Percentiles rank a stretch among this genome's conserved stretches.
phyloP scores from a whole-genome alignment of 2,888 invertebrate species.

The Hydroisotoma schaefferi region DNA sequence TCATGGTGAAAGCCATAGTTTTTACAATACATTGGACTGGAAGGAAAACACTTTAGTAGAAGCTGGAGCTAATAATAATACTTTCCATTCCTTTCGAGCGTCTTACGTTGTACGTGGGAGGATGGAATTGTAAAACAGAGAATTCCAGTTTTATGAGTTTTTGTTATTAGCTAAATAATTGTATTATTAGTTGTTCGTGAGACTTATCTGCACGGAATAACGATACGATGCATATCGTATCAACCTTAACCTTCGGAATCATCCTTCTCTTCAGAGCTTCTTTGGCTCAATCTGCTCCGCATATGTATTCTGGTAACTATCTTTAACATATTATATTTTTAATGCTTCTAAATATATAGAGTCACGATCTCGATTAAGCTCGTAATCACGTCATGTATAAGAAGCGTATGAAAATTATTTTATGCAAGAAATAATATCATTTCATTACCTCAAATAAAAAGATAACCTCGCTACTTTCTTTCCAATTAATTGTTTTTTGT shows the following conservation, averaged over 20 bases:
- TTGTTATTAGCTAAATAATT: constrained; percentile 1
- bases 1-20: too few species aligned
- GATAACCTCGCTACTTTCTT: too few species aligned
- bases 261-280: constrained; percentile 40
- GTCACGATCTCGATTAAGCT: too few species aligned
- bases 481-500: too few species aligned
- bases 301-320: constrained; percentile 30
- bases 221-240: constrained; percentile 16
- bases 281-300: constrained; percentile 37
- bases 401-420: too few species aligned
- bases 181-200: not conserved
- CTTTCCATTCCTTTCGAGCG: not conserved
- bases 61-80: not conserved
- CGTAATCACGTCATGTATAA: too few species aligned
- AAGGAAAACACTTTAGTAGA: too few species aligned
- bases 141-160: not conserved
- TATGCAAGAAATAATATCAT: too few species aligned
- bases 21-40: too few species aligned
- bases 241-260: constrained; percentile 36
- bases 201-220: not conserved
- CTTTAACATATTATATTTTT: too few species aligned
- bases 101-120: constrained; percentile 12
- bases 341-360: too few species aligned
- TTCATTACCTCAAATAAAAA: too few species aligned
- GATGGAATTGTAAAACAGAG: constrained; percentile 7